Evolutionary conservation across 2,113 vertebrate species (phyloP).

Genomic region (Caracal caracal): DNA sequence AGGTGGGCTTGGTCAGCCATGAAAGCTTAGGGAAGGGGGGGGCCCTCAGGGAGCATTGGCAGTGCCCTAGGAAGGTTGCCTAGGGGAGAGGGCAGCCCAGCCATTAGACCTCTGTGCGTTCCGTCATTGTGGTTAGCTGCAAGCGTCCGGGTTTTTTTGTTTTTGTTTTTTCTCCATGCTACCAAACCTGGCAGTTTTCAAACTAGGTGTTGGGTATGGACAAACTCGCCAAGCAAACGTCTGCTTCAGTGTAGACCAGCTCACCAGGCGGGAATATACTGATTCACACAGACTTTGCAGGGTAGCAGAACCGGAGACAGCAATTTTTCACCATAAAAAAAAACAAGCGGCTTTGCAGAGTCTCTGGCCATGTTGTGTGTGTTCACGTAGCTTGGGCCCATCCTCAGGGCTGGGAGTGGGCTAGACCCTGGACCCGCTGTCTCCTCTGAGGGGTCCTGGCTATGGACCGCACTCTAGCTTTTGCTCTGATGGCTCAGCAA

Average conservation of each 20-base stretch:
- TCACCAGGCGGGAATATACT: not conserved
- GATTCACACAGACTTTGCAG: not conserved
- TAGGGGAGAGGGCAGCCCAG: not conserved
- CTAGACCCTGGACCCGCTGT: accelerated
- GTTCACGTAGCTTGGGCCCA: not conserved
- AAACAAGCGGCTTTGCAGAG: not conserved
- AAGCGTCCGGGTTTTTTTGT: not conserved
- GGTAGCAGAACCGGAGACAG: not conserved
- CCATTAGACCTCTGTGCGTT: not conserved
- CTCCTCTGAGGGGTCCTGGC: not conserved
- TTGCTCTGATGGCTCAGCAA: not conserved
- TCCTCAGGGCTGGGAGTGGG: not conserved
- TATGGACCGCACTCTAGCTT: not conserved
- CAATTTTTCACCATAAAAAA: not conserved
- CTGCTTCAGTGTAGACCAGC: not conserved
- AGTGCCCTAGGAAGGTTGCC: not conserved
- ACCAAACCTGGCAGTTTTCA: not conserved
- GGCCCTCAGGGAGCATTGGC: not conserved
- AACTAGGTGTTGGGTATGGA: not conserved
- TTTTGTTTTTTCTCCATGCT: accelerated
- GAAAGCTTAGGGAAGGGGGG: not conserved
- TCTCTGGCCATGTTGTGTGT: not conserved
- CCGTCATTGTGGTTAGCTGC: not conserved
- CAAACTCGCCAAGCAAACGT: not conserved
- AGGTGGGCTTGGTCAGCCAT: not conserved